Base-by-base conservation (phyloP, 2,888 invertebrate genomes). In the Drosophila robusta region DNA sequence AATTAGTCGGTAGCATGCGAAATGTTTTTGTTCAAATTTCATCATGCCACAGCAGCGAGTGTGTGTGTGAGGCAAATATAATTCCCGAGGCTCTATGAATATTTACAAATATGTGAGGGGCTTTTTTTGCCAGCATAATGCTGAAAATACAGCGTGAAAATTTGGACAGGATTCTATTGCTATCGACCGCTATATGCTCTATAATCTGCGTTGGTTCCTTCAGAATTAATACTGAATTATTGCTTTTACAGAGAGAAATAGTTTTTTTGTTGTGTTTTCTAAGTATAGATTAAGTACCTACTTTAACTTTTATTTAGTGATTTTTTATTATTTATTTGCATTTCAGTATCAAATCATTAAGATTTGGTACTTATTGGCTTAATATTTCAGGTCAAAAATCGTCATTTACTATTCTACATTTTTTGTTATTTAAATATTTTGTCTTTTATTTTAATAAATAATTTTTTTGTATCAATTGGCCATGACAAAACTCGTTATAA, bases 1-100 rank as follows among this genome's bases (percentile, higher is more conserved):
- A 87, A 83, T 87, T 84, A 87, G 81, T 76, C 52, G 73, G 74
- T 66, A 58, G 75, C 78, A 69, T 72, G 72, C 54, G 65, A 87
- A 65, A 68, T 77, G 65, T 77, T 61, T 69, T 71, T 52, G 41
- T 52, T 46, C 45, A 63, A 57, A 75, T 54, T 67, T 63, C 38
- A 60, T 44, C 14, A 8, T 34, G 38, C 14, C n/a, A 8, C 38
- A 47, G 26, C 41, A 14, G 22, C 6, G 34, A 12, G 38, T 42
- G 3, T n/a, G 54, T 26, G 22, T 66, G 45, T 42, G 9, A 36
- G 46, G 42, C 36, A 54, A 75, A 66, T 62, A 65, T 32, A 52
- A 44, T 58, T 49, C 60, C 56, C 51, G 55, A 16, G 36, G 60
- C 60, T 51, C 64, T 49, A 60, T 76, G 62, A 70, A 75, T 63